These are phyloP conservation scores for Erebia epiphron DNA, from an alignment of 2,888 invertebrate genomes.

Conservation along the genomic window DNA sequence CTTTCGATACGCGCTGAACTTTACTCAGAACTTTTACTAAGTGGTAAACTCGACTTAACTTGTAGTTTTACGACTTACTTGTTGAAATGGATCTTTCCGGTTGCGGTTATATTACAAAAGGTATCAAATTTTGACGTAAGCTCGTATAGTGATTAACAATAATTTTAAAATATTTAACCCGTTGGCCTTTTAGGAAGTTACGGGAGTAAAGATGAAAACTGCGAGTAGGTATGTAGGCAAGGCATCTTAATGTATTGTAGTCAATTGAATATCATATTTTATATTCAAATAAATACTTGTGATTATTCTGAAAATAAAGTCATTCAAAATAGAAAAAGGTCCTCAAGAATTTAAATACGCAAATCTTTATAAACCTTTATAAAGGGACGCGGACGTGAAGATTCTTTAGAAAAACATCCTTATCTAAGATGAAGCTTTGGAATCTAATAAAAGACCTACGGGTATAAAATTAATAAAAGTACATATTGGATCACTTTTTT, in stretches of 20 bases:
- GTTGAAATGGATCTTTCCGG: constrained; percentile 4
- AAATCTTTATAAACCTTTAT: not conserved
- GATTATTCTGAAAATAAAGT: not conserved
- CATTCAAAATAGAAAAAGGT: constrained; percentile 1
- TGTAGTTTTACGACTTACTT: constrained; percentile 2
- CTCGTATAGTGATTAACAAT: not conserved
- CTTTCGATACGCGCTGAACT: constrained; percentile 7
- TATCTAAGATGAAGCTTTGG: constrained; percentile 11
- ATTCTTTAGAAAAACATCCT: constrained; percentile 1
- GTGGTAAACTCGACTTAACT: constrained; percentile 10
- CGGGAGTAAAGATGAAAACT: no score
- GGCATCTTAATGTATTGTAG: no score
- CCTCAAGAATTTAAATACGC: not conserved
- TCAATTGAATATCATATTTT: no score
- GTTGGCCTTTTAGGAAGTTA: no score
- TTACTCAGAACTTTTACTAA: constrained; percentile 6
- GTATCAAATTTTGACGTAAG: not conserved
- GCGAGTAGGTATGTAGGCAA: no score
- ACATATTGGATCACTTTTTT: constrained; percentile 10
- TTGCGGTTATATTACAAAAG: not conserved
- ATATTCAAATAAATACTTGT: not conserved
- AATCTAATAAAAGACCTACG: constrained; percentile 12
- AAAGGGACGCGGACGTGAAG: not conserved
- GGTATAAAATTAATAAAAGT: constrained; percentile 19
- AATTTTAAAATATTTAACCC: not conserved